These are phyloP conservation scores for Salvator merianae DNA, from an alignment of 2,113 vertebrate species.

Conservation along the genomic window DNA sequence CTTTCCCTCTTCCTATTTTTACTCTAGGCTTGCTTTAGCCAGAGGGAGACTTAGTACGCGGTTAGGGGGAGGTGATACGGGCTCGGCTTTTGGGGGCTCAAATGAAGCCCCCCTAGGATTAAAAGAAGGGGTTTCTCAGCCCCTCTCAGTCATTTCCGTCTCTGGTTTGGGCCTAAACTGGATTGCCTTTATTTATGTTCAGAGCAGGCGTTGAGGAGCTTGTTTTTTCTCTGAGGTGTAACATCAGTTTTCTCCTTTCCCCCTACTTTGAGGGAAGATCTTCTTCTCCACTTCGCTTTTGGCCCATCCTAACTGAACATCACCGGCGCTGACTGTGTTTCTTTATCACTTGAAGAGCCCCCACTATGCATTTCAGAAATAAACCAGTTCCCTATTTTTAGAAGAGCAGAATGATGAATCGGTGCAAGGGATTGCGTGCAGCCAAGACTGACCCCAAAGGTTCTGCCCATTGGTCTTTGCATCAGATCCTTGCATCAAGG, in stretches of 20 bases:
- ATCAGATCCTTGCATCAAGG: too few relatives aligned
- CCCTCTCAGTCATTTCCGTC: neutral
- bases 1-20: conserved; percentile 34
- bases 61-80: neutral
- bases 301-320: too few relatives aligned
- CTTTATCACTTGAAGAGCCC: neutral
- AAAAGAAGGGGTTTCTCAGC: neutral
- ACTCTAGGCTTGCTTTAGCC: neutral
- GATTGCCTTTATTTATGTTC: too few relatives aligned
- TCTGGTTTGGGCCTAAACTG: too few relatives aligned
- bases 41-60: neutral
- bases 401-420: neutral
- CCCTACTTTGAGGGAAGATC: too few relatives aligned
- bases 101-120: neutral
- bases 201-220: too few relatives aligned
- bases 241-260: too few relatives aligned
- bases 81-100: conserved; percentile 39
- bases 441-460: too few relatives aligned
- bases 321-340: neutral
- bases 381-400: neutral
- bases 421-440: too few relatives aligned
- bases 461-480: too few relatives aligned
- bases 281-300: too few relatives aligned
- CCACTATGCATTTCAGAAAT: neutral
- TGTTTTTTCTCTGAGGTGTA: too few relatives aligned